Base-by-base conservation (phyloP, 1,140 invertebrate species). In the Pachyrhynchus sulphureomaculatus region DNA sequence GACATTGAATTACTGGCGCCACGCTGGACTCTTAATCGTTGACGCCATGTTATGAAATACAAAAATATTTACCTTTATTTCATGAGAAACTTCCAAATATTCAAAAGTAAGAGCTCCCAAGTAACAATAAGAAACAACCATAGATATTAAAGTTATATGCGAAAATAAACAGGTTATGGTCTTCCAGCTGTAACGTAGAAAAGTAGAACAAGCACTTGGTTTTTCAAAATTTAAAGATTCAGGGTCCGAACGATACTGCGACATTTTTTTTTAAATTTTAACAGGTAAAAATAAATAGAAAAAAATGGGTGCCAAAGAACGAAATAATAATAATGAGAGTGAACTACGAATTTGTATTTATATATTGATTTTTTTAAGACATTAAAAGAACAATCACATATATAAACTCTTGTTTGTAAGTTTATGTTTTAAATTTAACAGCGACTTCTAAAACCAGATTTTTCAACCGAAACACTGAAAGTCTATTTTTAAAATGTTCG, bases 51-150 rank as follows among this genome's bases (percentile, higher is more conserved):
- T n/a, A n/a, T n/a, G n/a, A n/a, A n/a, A n/a, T n/a, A n/a, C n/a
- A n/a, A n/a, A n/a, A n/a, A 45, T 32, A 32, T 15, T 82, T 76
- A 91, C 90, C 75, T 87, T 79, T 65, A 81, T 82, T 42, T 94
- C 92, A 70, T 93, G 83, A 9, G 84, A 79, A 0, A 83, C 79
- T 74, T 95, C 92, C 41, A 95, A 77, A n/a, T 79, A 78, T 73
- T 89, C 86, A 77, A 96, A 95, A 13, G 90, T 88, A 68, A 90
- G 87, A 6, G 91, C 92, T 6, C 93, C 93, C 34, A 93, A 83
- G 62, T 94, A 84, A 76, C 92, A 94, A 75, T 96, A 96, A 21
- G 89, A 86, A 45, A 95, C 90, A 42, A 95, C 91, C 69, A 92
- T 79, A 24, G 91, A 88, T 60, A 95, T 85, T 49, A 95, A 83